Evolutionary conservation across 2,113 vertebrate species (phyloP), one percentile per base, ranked within the genome.

Genomic region (Microtus pennsylvanicus): DNA sequence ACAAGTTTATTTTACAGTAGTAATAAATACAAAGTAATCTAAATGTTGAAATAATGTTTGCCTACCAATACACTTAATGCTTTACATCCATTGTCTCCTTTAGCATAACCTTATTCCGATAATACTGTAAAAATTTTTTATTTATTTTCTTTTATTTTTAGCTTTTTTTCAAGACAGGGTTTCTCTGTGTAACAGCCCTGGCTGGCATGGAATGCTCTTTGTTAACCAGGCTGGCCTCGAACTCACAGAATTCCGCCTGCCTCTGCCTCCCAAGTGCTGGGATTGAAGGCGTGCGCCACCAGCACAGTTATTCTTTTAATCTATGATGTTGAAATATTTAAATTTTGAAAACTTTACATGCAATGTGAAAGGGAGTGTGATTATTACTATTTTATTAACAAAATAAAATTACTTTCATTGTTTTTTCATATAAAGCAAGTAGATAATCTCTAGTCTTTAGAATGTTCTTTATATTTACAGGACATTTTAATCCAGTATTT

Each of bases 371-470:
- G 67, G 26, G 45, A 91, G 87, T 94, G n/a, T 85, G 38, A 50
- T 91, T 82, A 7, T 90, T 89, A 94, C 16, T 89, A 93, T 28
- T 90, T 90, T 75, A 13, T 90, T 94, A 95, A 63, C n/a, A 94
- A 52, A 86, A 90, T 92, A 95, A 89, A 63, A 26, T 30, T 74
- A 69, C 47, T 42, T 77, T 35, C 19, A 19, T 82, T 45, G 2
- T 86, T 72, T 47, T 61, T 82, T 42, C 30, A 24, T 52, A 26
- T 87, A 61, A 74, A 82, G 26, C 52, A 91, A 91, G 24, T 65
- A 83, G 2, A 76, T 8, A 61, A 92, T 8, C 30, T 85, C 30
- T 58, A 52, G 7, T 94, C 14, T 69, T 14, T 82, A 61, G 14
- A 89, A 55, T 67, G 16, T 11, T 88, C 58, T 91, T 87, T 70